Conservation (phyloP, 2,113 vertebrate genomes). For the Manacus vitellinus region DNA sequence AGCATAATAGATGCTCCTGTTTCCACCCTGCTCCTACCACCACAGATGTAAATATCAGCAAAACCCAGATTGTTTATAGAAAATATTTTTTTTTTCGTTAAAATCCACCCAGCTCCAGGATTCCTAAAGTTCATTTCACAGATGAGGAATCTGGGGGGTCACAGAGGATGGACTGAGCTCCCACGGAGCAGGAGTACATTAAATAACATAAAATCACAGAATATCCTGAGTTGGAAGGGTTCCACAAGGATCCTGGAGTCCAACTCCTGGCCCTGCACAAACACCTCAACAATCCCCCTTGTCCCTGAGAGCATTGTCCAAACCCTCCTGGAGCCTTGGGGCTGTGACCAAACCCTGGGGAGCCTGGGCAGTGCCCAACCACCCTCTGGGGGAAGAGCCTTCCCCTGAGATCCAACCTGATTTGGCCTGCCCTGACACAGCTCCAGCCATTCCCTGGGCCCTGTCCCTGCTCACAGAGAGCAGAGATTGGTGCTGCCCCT, state of each 20-base stretch:
- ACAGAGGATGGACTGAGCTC: neutral
- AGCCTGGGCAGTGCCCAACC: neutral
- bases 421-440: neutral
- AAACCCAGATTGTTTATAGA: neutral
- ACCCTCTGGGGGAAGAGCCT: neutral
- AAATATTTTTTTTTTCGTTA: neutral
- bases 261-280: neutral
- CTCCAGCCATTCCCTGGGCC: neutral
- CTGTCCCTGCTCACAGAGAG: neutral
- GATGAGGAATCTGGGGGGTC: rapidly evolving
- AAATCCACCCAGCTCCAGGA: neutral
- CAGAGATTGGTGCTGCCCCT: neutral
- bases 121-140: neutral
- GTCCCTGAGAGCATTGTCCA: neutral
- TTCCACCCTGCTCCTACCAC: neutral
- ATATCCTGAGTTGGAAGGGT: neutral
- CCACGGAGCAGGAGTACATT: rapidly evolving
- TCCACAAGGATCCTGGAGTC: neutral
- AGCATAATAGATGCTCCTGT: neutral
- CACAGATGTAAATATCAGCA: neutral
- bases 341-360: neutral
- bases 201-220: neutral
- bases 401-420: neutral
- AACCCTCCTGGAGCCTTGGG: rapidly evolving
- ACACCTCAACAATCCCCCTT: neutral